These are phyloP conservation scores for Tenthredo scrophulariae DNA, from an alignment of 2,888 invertebrate species.

Conservation along the genomic window DNA sequence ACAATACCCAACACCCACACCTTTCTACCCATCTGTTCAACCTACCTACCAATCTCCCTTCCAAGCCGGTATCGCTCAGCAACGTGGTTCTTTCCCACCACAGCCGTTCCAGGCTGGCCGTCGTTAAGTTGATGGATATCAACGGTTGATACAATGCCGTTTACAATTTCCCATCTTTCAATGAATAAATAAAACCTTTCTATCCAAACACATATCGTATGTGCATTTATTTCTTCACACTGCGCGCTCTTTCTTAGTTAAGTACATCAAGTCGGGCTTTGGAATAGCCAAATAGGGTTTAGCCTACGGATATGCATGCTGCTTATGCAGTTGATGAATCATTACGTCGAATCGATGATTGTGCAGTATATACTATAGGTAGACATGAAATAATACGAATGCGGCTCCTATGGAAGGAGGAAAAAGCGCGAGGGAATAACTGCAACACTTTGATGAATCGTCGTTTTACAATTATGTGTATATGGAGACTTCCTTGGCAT, in stretches of 20 bases:
- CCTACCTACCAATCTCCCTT: neutral
- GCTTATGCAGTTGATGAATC: neutral
- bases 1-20: neutral
- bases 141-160: neutral
- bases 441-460: neutral
- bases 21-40: neutral
- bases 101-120: neutral
- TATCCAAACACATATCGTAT: neutral
- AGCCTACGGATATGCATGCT: too few relatives aligned
- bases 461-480: neutral
- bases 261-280: too few relatives aligned
- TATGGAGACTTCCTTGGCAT: conserved; percentile 20
- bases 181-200: neutral
- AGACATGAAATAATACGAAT: neutral
- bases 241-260: neutral
- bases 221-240: neutral
- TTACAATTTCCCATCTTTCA: neutral
- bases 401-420: too few relatives aligned
- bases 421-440: neutral
- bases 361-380: too few relatives aligned
- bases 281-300: neutral
- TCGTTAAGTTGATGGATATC: neutral
- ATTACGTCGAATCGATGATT: neutral
- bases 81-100: neutral
- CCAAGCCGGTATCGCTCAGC: neutral